phyloP scores from a whole-genome alignment of 2,113 vertebrate genomes.

The Mellivora capensis region DNA sequence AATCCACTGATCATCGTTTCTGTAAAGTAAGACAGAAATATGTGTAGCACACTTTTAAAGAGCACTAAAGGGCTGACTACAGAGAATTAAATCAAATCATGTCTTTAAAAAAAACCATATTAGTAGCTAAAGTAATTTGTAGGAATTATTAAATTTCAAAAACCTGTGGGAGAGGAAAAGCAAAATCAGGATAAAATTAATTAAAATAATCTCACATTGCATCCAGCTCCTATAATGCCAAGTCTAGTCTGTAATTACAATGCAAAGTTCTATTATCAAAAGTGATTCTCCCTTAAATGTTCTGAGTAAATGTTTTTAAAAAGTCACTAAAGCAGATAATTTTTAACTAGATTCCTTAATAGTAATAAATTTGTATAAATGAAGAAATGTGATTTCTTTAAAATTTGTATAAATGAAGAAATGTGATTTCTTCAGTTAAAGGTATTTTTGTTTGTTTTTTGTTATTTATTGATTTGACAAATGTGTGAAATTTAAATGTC shows the following conservation, averaged over 20 bases:
- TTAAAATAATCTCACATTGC: neutral
- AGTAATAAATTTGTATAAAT: too few species aligned
- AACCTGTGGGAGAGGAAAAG: neutral
- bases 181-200: neutral
- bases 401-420: neutral
- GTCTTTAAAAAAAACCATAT: neutral
- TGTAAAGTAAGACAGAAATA: neutral
- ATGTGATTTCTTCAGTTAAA: neutral
- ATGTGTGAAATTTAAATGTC: neutral
- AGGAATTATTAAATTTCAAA: conserved; percentile 37
- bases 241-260: neutral
- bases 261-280: neutral
- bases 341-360: neutral
- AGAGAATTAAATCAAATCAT: conserved; percentile 18
- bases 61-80: neutral
- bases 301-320: neutral
- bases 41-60: neutral
- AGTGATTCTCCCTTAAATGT: neutral
- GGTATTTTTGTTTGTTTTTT: neutral
- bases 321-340: neutral
- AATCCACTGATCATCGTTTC: neutral
- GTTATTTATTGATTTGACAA: neutral
- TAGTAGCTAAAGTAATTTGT: neutral
- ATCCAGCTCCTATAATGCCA: neutral
- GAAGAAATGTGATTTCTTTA: too few species aligned